Percentiles rank a stretch among this genome's conserved stretches.
Conservation (phyloP, 2,113 vertebrate genomes). For the Phrynocephalus versicolor region DNA sequence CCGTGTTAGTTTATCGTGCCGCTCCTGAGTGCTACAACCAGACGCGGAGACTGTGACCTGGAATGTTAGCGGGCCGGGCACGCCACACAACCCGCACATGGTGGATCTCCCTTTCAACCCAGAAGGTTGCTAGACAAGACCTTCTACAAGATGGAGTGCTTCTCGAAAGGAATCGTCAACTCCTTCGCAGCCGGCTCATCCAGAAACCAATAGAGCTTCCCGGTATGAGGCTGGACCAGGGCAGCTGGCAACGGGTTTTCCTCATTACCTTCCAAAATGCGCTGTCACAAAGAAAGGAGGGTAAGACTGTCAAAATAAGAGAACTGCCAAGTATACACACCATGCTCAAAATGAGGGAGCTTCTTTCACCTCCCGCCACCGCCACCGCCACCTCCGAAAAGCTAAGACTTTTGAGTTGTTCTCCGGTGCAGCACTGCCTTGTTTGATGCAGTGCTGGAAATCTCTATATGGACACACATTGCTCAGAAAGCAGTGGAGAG, state of each 20-base stretch:
- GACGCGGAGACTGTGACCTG: not conserved
- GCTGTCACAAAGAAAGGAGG: conserved; percentile 61
- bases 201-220: conserved; percentile 88
- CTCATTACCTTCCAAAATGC: conserved; percentile 83
- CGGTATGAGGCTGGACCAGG: conserved; percentile 76
- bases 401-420: not conserved
- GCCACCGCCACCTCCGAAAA: not conserved
- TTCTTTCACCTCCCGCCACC: not conserved
- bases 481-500: too few species aligned
- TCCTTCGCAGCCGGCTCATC: conserved; percentile 86
- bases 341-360: not conserved
- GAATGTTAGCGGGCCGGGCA: conserved; percentile 1
- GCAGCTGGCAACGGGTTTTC: conserved; percentile 80
- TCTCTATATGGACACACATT: too few species aligned
- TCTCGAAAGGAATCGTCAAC: conserved; percentile 81
- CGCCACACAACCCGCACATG: not conserved
- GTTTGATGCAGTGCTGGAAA: too few species aligned
- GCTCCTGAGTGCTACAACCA: not conserved
- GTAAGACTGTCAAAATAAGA: not conserved
- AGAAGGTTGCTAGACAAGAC: not conserved
- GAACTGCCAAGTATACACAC: not conserved
- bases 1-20: not conserved
- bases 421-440: too few species aligned
- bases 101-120: not conserved
- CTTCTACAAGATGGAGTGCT: conserved; percentile 69